Base-by-base conservation (phyloP, 92 coral and sea anemone genomes). In the Actinernus sp. region DNA sequence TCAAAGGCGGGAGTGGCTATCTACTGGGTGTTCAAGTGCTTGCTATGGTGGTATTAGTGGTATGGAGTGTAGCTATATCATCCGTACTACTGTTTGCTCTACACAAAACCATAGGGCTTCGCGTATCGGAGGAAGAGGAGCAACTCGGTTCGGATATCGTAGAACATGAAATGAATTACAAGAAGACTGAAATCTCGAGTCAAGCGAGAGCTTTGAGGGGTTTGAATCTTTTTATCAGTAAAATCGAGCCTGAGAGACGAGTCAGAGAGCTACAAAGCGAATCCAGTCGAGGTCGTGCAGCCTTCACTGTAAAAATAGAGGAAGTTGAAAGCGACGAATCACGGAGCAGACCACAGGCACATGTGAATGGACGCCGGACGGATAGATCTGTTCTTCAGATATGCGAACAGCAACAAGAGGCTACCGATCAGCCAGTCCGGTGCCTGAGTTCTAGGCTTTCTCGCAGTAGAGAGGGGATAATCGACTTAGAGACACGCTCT, bases 101-200 rank as follows among this genome's bases (percentile, higher is more conserved):
- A 6, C 71, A 86, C 41, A 64, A 74, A 25, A 67, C 84, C 2
- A 72, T 86, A 28, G 91, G 92, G 18, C 71, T 90, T 4, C 64
- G 97, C 16, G 86, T 90, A 18, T 80, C 85, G 9, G 79, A 66
- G 32, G 92, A 86, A 14, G 92, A 90, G 54, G 97, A 90, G 44
- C 54, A 51, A 1, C 89, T 63, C 12, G 97, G 97, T 3, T 85
- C 89, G 2, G 97, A 90, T 33, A 43, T 66, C 2, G 89, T 90
- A 0, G 97, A 90, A 45, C 97, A 90, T 24, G 92, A 81, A 16
- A 86, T 81, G 78, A 66, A 70, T 26, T 70, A 56, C 49, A 52
- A 25, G 14, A 70, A 70, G 44, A 59, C 38, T n/a, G 66, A 70
- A 31, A 65, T 14, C 6, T 16, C 60, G 12, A 50, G 25, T 29